Evolutionary conservation across 2,888 invertebrate species (phyloP), one percentile per base, ranked within the genome.

Genomic region (Microplitis deprimator): DNA sequence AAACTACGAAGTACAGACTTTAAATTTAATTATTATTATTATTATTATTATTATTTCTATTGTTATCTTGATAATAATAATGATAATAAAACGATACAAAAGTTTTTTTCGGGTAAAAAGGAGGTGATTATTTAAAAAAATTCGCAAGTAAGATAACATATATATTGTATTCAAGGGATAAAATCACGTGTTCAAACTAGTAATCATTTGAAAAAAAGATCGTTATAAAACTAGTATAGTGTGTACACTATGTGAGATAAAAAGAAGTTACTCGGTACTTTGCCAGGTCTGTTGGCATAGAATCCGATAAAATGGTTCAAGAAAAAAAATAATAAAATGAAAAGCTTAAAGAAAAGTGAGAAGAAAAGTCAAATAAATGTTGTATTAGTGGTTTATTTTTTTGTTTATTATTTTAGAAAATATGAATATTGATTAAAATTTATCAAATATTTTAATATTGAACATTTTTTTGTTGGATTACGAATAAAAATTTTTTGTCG

Each of bases 191-290:
- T 20, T n/a, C 72, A 40, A 62, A 60, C 13, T 59, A 20, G 40
- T 40, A 61, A 62, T 64, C 72, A 72, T 64, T 72, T 72, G 72
- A 72, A 72, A 72, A 50, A 73, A 73, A 20, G 65, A 73, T 73
- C 73, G 73, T 73, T 73, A 73, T 73, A 64, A 50, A 64, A 73
- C 62, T 62, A 64, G 40, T 39, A 29, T 16, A 64, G 17, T 73
- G 17, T 73, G 50, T 50, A 17, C n/a, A 20, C n/a, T 64, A 64
- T 64, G 29, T 7, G 60, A 62, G 29, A 72, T 39, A 72, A 72
- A 72, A 72, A 29, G 40, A 72, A 62, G 62, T 29, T 64, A n/a
- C 40, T 62, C 40, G 64, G 40, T n/a, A 72, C 40, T 61, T 60
- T 50, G 50, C 50, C 50, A 50, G 50, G 60, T 59, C 70, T 38